These are phyloP conservation scores for Lochmaea capreae DNA, from an alignment of 2,888 invertebrate species.

Conservation along the genomic window DNA sequence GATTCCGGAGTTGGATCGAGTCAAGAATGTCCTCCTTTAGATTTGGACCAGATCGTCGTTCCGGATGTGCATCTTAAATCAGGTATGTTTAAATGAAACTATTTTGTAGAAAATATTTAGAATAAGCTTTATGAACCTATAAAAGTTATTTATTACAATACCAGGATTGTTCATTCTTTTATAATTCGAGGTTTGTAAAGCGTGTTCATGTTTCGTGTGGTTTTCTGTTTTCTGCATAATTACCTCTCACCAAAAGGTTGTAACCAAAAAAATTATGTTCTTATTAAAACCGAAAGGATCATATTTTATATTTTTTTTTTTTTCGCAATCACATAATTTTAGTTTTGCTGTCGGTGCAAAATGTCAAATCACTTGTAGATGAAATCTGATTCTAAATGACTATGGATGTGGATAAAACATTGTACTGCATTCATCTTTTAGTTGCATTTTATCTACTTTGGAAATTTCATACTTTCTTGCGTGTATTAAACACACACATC, in stretches of 20 bases:
- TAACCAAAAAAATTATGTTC: background rate
- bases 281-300: background rate
- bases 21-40: slow-evolving; percentile 59
- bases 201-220: background rate
- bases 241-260: background rate
- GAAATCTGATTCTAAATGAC: too few species aligned
- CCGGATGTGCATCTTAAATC: slow-evolving; percentile 53
- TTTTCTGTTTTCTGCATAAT: too few species aligned
- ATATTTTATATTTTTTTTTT: too few species aligned
- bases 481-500: too few species aligned
- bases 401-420: too few species aligned
- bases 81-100: slow-evolving; percentile 36
- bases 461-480: too few species aligned
- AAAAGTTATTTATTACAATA: background rate
- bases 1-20: slow-evolving; percentile 65
- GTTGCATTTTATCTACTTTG: too few species aligned
- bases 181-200: background rate
- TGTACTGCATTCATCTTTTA: too few species aligned
- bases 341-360: too few species aligned
- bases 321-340: too few species aligned
- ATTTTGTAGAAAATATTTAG: background rate
- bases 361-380: too few species aligned
- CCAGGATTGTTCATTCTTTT: background rate
- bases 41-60: slow-evolving; percentile 60
- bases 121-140: background rate